Evolutionary conservation across 2,113 vertebrate species (phyloP).

Genomic region (Crypturellus undulatus): DNA sequence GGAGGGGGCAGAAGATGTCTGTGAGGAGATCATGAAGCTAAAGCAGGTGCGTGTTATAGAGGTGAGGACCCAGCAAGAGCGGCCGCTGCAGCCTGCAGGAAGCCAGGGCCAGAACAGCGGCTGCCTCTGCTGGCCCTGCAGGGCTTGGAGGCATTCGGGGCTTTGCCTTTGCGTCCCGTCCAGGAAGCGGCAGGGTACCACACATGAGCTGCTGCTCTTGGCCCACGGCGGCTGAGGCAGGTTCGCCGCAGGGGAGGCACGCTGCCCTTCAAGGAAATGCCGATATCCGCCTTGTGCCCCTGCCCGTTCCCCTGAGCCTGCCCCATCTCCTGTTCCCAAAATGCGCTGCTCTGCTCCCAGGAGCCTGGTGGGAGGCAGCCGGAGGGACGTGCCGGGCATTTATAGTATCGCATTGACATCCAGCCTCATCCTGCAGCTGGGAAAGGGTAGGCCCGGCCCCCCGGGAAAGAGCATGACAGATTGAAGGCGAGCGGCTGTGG

Average conservation of each 20-base stretch:
- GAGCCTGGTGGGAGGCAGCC: neutral
- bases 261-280: neutral
- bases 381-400: neutral
- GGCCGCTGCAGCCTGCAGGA: neutral
- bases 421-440: slow-evolving; percentile 1
- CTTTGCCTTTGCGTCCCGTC: neutral
- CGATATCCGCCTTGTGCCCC: neutral
- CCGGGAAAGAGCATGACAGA: neutral
- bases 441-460: neutral
- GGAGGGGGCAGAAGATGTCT: neutral
- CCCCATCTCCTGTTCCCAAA: slow-evolving; percentile 23
- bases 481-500: neutral
- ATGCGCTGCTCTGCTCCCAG: neutral
- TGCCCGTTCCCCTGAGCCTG: neutral
- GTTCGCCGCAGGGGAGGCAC: neutral
- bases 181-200: neutral
- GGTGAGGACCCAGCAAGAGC: neutral
- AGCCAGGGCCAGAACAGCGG: neutral
- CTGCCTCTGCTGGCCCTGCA: neutral
- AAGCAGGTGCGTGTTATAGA: neutral
- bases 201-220: neutral
- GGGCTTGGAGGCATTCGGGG: fast-evolving
- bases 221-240: fast-evolving
- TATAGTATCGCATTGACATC: slow-evolving; percentile 9
- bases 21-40: neutral